phyloP scores from a whole-genome alignment of 2,888 invertebrate species.

The Brachyptera putata region DNA sequence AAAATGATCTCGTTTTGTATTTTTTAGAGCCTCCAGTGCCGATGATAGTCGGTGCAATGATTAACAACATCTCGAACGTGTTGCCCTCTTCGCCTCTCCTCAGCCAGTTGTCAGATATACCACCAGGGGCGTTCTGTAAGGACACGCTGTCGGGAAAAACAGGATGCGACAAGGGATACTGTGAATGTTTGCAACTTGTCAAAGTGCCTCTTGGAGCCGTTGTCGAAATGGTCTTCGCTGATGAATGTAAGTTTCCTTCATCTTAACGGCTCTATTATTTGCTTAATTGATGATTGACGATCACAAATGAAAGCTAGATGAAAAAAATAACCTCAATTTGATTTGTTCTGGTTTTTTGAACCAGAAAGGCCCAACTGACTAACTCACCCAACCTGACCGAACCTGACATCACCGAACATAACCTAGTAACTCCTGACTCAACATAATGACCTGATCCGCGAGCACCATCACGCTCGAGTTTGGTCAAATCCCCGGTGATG shows the following conservation, averaged over 20 bases:
- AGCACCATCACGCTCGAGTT: too few relatives aligned
- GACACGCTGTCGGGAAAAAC: conserved; percentile 24
- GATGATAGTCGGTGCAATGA: neutral
- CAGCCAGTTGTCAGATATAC: conserved; percentile 40
- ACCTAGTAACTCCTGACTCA: too few relatives aligned
- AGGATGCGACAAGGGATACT: conserved; percentile 32
- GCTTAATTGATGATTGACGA: neutral
- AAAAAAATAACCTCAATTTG: too few relatives aligned
- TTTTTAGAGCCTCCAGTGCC: conserved; percentile 6
- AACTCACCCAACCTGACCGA: too few relatives aligned
- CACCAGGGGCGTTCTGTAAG: conserved; percentile 35
- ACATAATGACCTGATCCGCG: too few relatives aligned
- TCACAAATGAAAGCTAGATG: too few relatives aligned
- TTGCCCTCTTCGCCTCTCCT: conserved; percentile 42
- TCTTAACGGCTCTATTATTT: neutral
- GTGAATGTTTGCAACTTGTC: conserved; percentile 45
- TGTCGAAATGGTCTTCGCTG: conserved; percentile 46
- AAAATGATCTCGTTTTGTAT: too few relatives aligned
- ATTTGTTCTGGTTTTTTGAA: too few relatives aligned
- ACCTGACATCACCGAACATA: too few relatives aligned
- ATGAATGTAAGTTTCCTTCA: conserved; percentile 35
- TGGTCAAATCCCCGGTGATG: too few relatives aligned
- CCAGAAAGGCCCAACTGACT: too few relatives aligned
- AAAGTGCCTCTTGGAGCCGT: conserved; percentile 42
- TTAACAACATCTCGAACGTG: conserved; percentile 16